Conservation (phyloP, 30 jellyfish, hydroid and myxozoan genomes). For the Hydractinia symbiolongicarpus region DNA sequence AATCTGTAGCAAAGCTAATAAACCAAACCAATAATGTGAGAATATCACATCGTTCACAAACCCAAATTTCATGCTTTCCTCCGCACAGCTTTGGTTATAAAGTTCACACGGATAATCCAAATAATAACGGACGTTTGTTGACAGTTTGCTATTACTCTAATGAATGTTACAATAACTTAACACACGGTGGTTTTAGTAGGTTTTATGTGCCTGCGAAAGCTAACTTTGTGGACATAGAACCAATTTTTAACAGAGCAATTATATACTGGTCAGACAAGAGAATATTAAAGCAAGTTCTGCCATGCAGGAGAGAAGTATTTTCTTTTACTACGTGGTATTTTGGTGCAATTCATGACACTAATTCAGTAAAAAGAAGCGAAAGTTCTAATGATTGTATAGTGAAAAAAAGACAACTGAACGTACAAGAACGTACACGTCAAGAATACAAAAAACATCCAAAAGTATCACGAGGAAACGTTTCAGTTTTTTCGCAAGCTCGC, state of each 20-base stretch:
- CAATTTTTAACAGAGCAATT: background rate
- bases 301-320: background rate
- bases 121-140: constrained; percentile 11
- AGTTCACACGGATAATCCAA: constrained; percentile 9
- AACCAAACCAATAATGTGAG: background rate
- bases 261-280: constrained; percentile 9
- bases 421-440: too few relatives aligned
- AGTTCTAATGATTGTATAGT: too few relatives aligned
- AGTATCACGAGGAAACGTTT: too few relatives aligned
- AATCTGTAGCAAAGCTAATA: background rate
- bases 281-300: background rate
- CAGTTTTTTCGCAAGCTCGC: too few relatives aligned
- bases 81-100: background rate
- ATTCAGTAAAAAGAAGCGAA: too few relatives aligned
- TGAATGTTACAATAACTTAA: background rate
- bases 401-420: too few relatives aligned
- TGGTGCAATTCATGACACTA: background rate
- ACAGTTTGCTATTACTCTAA: background rate
- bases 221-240: background rate
- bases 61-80: constrained; percentile 3
- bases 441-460: too few relatives aligned
- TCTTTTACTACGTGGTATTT: constrained; percentile 11
- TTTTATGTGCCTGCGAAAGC: background rate
- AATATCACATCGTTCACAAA: background rate
- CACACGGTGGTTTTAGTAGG: background rate